phyloP scores from a whole-genome alignment of 2,888 invertebrate species.

The Arrhopalites spinosus region DNA sequence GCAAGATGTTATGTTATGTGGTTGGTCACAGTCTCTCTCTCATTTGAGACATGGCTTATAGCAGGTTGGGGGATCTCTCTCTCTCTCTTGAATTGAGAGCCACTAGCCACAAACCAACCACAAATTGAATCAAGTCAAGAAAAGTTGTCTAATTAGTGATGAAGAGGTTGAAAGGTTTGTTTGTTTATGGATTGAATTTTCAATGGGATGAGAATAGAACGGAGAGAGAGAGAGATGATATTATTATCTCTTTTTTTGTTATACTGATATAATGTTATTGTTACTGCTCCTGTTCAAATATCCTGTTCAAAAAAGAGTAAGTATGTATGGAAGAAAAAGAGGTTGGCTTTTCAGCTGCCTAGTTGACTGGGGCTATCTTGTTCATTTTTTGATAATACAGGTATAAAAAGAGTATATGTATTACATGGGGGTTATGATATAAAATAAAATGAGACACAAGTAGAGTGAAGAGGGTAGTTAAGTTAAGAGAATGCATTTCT shows the following conservation, averaged over 20 bases:
- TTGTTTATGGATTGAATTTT: constrained; percentile 7
- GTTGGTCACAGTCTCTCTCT: no score
- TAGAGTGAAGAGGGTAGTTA: constrained; percentile 10
- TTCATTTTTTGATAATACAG: not conserved
- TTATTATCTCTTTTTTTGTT: not conserved
- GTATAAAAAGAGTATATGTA: not conserved
- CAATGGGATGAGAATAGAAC: not conserved
- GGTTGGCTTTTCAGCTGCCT: not conserved
- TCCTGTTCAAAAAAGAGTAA: not conserved
- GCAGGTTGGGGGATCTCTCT: not conserved
- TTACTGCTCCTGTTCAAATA: no score
- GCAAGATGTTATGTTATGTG: no score
- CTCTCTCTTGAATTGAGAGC: no score
- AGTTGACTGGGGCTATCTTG: not conserved
- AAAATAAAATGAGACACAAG: no score
- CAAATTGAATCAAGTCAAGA: not conserved
- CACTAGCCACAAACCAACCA: no score
- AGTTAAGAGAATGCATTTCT: not conserved
- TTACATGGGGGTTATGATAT: no score
- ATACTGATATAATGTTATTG: not conserved
- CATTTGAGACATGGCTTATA: not conserved
- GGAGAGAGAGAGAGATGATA: not conserved
- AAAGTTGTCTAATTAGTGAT: not conserved
- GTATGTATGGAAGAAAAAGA: not conserved
- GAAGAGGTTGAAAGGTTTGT: not conserved